These are phyloP conservation scores for Malurus melanocephalus DNA, from an alignment of 2,113 vertebrate species.

Conservation along the genomic window DNA sequence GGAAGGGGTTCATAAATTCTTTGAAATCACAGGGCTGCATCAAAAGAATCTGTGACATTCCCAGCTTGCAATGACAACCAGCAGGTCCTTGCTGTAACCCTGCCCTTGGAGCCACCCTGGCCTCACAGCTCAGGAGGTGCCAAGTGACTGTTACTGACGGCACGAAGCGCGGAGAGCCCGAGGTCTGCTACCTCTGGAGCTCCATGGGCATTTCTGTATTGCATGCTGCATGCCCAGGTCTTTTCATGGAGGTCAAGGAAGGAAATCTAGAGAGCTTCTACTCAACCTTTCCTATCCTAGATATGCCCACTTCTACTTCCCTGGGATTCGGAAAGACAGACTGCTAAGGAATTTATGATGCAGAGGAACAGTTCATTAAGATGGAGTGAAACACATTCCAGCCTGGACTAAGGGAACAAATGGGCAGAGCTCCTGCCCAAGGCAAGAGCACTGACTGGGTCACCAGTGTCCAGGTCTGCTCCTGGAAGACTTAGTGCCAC, in stretches of 20 bases:
- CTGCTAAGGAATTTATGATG: neutral
- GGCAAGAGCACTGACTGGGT: neutral
- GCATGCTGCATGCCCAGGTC: neutral
- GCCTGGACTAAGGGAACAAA: neutral
- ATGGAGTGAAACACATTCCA: neutral
- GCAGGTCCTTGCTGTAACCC: neutral
- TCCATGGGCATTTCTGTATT: neutral
- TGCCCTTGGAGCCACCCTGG: neutral
- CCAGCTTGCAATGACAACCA: neutral
- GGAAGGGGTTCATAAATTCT: neutral
- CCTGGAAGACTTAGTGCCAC: neutral
- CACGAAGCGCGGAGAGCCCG: accelerated
- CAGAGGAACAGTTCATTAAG: neutral
- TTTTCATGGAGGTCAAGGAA: neutral
- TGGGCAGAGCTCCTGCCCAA: neutral
- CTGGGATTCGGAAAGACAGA: neutral
- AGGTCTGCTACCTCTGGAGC: neutral
- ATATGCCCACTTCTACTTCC: neutral
- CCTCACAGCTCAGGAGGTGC: neutral
- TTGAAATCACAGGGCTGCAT: neutral
- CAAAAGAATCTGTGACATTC: neutral
- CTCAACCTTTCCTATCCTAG: neutral
- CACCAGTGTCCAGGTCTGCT: neutral
- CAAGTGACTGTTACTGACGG: neutral
- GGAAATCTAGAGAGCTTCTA: neutral